Percentiles rank a stretch among this genome's conserved stretches.
Conservation (phyloP, 2,113 vertebrate genomes). For the Nyctibius bracteatus region DNA sequence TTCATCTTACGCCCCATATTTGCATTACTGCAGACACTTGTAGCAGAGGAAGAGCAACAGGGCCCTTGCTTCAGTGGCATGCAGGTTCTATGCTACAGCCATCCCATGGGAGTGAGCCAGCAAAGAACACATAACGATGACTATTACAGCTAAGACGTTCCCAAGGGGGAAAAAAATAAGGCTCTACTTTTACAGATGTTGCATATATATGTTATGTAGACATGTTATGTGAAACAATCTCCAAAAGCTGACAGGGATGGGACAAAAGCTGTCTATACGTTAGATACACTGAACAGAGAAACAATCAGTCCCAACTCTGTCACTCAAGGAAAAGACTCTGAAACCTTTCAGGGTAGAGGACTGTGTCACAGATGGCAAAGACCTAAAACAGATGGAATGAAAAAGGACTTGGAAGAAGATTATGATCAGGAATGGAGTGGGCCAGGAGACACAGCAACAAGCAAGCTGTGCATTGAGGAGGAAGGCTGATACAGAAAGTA, state of each 20-base stretch:
- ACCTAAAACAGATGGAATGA: background rate
- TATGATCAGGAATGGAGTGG: background rate
- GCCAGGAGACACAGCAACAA: background rate
- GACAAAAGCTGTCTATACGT: background rate
- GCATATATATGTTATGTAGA: background rate
- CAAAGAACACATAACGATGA: background rate
- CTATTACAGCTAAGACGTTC: background rate
- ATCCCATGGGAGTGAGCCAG: background rate
- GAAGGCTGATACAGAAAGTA: background rate
- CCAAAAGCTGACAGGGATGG: background rate
- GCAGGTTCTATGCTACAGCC: background rate
- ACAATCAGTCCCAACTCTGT: background rate
- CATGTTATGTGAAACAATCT: background rate
- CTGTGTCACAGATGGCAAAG: background rate
- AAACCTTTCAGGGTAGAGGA: background rate
- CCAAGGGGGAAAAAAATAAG: background rate
- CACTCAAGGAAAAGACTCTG: background rate
- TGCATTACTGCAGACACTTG: background rate
- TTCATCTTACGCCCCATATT: background rate
- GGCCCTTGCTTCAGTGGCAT: background rate
- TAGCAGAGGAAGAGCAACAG: background rate
- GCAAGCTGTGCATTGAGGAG: background rate
- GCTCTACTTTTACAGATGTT: background rate
- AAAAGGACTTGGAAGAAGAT: background rate
- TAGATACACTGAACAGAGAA: background rate